Percentiles rank a stretch among this genome's conserved stretches.
These are phyloP conservation scores for Lindbergichthys nudifrons DNA, from an alignment of 2,797 vertebrate species.

Conservation along the genomic window DNA sequence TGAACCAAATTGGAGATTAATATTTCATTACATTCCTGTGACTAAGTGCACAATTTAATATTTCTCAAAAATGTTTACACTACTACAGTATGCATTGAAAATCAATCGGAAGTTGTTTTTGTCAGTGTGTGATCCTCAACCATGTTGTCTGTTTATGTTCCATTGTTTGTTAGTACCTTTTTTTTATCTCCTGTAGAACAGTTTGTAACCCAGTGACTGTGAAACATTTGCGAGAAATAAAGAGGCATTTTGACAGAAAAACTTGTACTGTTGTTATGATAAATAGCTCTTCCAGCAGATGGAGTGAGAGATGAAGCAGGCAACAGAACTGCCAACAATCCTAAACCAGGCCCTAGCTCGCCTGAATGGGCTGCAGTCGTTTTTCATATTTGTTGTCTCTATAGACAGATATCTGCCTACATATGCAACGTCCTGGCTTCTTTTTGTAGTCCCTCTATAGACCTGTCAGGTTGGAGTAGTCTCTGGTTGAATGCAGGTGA, in stretches of 20 bases:
- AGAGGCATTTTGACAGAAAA: conserved; percentile 52
- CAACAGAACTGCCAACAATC: too few species aligned
- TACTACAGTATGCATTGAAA: conserved; percentile 11
- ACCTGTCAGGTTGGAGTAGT: too few species aligned
- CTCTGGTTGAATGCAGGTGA: too few species aligned
- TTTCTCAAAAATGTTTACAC: conserved; percentile 37
- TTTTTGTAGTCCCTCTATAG: too few species aligned
- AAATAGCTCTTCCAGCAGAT: background rate
- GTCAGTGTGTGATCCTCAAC: conserved; percentile 8
- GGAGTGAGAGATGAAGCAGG: background rate
- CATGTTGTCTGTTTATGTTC: conserved; percentile 10
- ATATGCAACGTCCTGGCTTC: too few species aligned
- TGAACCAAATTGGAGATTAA: background rate
- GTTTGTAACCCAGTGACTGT: conserved; percentile 47
- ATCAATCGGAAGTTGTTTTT: background rate
- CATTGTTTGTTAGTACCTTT: conserved; percentile 1
- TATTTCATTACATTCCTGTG: background rate
- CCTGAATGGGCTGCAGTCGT: too few species aligned
- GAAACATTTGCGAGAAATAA: conserved; percentile 63
- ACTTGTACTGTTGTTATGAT: background rate
- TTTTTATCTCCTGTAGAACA: background rate
- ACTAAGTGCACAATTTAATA: background rate
- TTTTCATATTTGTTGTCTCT: too few species aligned
- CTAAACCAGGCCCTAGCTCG: too few species aligned
- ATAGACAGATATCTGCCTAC: too few species aligned